Percentiles rank a stretch among this genome's conserved stretches.
phyloP scores from a whole-genome alignment of 2,113 vertebrate species.

The Phaethon lepturus region DNA sequence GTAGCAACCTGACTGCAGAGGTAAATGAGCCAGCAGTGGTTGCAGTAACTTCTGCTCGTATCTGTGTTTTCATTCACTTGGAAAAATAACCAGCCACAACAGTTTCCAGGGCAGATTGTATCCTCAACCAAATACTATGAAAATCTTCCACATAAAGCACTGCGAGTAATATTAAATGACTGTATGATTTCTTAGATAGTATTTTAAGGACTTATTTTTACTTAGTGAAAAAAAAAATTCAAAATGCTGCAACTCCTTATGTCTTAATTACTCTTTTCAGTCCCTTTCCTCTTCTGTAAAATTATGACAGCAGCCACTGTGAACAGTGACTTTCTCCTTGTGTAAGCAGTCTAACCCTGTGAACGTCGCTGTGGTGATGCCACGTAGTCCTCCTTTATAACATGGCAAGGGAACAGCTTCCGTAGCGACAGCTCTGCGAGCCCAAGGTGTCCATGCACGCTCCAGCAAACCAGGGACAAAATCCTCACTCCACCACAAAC shows the following conservation, averaged over 20 bases:
- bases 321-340: not conserved
- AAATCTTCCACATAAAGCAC: not conserved
- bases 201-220: not conserved
- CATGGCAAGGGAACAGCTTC: not conserved
- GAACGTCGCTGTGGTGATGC: not conserved
- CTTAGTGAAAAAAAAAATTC: not conserved
- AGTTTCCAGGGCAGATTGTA: not conserved
- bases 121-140: not conserved
- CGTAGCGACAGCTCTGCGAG: not conserved
- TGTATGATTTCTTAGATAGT: not conserved
- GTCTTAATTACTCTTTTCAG: not conserved
- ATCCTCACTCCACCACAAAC: not conserved
- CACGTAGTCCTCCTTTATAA: not conserved
- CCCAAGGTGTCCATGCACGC: fast-evolving
- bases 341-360: not conserved
- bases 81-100: conserved; percentile 30
- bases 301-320: not conserved
- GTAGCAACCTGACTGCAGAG: conserved; percentile 11
- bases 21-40: conserved; percentile 25
- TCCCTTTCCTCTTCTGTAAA: not conserved
- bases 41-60: not conserved
- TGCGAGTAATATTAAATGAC: not conserved
- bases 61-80: conserved; percentile 17
- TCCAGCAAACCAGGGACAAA: not conserved
- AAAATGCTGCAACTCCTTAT: not conserved